These are phyloP conservation scores for Eleutherodactylus coqui DNA, from an alignment of 2,797 vertebrate species.

Conservation along the genomic window DNA sequence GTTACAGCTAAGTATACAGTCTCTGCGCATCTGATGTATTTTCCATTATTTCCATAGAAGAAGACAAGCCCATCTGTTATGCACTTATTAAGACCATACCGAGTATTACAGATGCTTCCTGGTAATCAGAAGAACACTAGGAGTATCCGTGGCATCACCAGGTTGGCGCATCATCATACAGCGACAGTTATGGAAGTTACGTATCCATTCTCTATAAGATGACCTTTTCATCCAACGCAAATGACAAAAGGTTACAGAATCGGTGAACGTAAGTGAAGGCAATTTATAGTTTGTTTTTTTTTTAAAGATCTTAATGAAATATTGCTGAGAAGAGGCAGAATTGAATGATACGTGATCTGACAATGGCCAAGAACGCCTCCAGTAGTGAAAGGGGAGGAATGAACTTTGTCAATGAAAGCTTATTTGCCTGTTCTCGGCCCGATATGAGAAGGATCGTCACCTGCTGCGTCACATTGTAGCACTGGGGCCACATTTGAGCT, in stretches of 20 bases:
- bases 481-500: slow-evolving; percentile 69
- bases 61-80: slow-evolving; percentile 11
- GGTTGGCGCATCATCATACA: slow-evolving; percentile 66
- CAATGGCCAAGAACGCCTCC: not conserved
- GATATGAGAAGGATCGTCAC: slow-evolving; percentile 40
- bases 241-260: slow-evolving; percentile 79
- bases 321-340: slow-evolving; percentile 51
- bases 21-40: slow-evolving; percentile 31
- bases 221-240: slow-evolving; percentile 79
- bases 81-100: slow-evolving; percentile 23
- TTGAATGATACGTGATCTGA: slow-evolving; percentile 60
- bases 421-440: slow-evolving; percentile 54
- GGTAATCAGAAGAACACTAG: slow-evolving; percentile 65
- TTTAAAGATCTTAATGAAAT: slow-evolving; percentile 67
- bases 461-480: slow-evolving; percentile 70
- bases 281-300: slow-evolving; percentile 64
- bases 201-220: slow-evolving; percentile 72
- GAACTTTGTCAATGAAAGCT: slow-evolving; percentile 51
- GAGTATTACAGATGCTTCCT: slow-evolving; percentile 45
- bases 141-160: slow-evolving; percentile 62
- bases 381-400: slow-evolving; percentile 63
- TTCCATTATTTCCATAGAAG: slow-evolving; percentile 30
- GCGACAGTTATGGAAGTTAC: slow-evolving; percentile 72
- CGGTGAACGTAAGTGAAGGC: slow-evolving; percentile 77
- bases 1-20: slow-evolving; percentile 38